Evolutionary conservation across 2,797 vertebrate species (phyloP), one percentile per base, ranked within the genome.

Genomic region (Eremophila alpestris): DNA sequence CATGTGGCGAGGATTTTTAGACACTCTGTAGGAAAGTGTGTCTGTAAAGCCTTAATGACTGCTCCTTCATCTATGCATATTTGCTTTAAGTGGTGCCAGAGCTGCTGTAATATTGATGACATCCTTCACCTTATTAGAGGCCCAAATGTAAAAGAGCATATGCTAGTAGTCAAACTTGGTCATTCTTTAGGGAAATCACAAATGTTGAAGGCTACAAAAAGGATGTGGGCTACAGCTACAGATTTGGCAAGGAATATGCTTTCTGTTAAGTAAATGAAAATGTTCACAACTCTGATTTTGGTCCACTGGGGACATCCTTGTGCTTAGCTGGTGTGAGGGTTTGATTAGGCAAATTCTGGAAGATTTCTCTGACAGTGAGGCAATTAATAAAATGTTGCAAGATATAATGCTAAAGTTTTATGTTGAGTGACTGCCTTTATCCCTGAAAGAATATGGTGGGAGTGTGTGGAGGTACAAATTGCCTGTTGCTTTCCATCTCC

Each of bases 31-130:
- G 63, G 63, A 88, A 91, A 81, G 24, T 1, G 3, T 41, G 16
- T 76, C 91, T 71, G n/a, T 65, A 83, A 89, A 82, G 51, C 48
- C 27, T 49, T 90, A 63, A 58, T 89, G 60, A 71, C n/a, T 91
- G 29, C 34, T 80, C 36, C 60, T 75, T 93, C 54, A 34, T 90
- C 58, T 91, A 16, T 55, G 43, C 55, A 78, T 29, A 62, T 74
- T 56, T 5, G 1, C 64, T 77, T 67, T 92, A 94, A 60, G 49
- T 41, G 51, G 12, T 91, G 67, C 46, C 59, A 76, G 34, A 46
- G 69, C 43, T 94, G 23, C 60, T 91, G 48, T 52, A 91, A 81
- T 90, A 81, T 59, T 90, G 77, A 94, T 91, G 45, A 55, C 73
- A 73, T 74, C 51, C 51, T 92, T 74, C 32, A 63, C 54, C 69